Percentiles rank a stretch among this genome's conserved stretches.
phyloP scores from a whole-genome alignment of 1,140 invertebrate genomes.

The Amyelois transitella region DNA sequence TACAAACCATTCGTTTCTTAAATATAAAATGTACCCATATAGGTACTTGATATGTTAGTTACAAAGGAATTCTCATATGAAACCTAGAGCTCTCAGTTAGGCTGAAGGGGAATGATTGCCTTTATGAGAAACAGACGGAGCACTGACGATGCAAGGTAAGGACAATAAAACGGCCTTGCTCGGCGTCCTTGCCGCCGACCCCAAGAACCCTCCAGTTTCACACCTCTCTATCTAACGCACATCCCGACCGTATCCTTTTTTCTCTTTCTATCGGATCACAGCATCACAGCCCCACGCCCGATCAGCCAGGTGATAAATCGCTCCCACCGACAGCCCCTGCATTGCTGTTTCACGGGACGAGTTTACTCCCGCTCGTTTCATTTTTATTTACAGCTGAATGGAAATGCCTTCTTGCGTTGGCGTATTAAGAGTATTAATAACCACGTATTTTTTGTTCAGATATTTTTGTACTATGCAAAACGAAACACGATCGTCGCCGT shows the following conservation, averaged over 20 bases:
- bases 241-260: slow-evolving; percentile 14
- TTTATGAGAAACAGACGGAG: not conserved
- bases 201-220: slow-evolving; percentile 21
- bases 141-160: slow-evolving; percentile 15
- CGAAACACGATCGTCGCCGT: slow-evolving; percentile 13
- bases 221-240: slow-evolving; percentile 22
- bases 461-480: slow-evolving; percentile 38
- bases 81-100: too few relatives aligned
- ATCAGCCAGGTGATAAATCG: slow-evolving; percentile 56
- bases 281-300: slow-evolving; percentile 40
- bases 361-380: slow-evolving; percentile 44
- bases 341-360: slow-evolving; percentile 39
- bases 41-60: too few relatives aligned
- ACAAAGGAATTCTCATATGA: too few relatives aligned
- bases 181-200: slow-evolving; percentile 50
- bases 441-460: slow-evolving; percentile 31
- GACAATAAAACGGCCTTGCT: slow-evolving; percentile 53
- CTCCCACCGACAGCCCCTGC: slow-evolving; percentile 48
- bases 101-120: not conserved
- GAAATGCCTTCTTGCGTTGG: slow-evolving; percentile 32
- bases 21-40: too few relatives aligned
- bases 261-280: slow-evolving; percentile 3
- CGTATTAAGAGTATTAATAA: slow-evolving; percentile 52
- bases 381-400: slow-evolving; percentile 58
- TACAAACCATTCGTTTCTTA: too few relatives aligned